Evolutionary conservation across 2,113 vertebrate species (phyloP).

Genomic region (Ammospiza caudacuta): DNA sequence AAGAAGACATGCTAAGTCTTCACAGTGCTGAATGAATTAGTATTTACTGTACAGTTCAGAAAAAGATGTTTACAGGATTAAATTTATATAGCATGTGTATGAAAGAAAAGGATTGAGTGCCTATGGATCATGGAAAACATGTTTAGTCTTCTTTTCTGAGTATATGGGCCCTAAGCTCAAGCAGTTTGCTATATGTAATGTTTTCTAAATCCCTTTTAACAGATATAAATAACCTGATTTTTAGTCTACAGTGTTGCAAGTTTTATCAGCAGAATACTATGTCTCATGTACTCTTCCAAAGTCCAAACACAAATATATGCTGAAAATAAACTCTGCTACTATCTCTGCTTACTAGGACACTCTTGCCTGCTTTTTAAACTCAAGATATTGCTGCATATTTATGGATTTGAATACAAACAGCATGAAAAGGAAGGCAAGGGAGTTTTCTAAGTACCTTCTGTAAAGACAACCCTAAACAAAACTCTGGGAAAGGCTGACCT

Average conservation of each 20-base stretch:
- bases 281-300: neutral
- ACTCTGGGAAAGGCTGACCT: neutral
- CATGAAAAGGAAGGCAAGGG: neutral
- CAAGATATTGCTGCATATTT: neutral
- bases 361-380: neutral
- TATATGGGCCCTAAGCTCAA: neutral
- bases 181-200: neutral
- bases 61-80: neutral
- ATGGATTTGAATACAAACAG: neutral
- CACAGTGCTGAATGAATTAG: neutral
- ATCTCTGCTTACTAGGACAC: neutral
- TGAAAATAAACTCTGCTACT: neutral
- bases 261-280: constrained; percentile 3
- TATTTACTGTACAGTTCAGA: neutral
- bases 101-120: neutral
- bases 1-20: neutral
- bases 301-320: neutral
- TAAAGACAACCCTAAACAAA: neutral
- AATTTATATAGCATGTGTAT: neutral
- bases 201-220: neutral
- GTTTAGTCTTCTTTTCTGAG: neutral
- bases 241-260: neutral
- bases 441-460: neutral
- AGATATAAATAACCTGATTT: neutral
- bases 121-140: neutral